Base-by-base conservation (phyloP, 2,888 invertebrate genomes). In the Ophion ventricosus region DNA sequence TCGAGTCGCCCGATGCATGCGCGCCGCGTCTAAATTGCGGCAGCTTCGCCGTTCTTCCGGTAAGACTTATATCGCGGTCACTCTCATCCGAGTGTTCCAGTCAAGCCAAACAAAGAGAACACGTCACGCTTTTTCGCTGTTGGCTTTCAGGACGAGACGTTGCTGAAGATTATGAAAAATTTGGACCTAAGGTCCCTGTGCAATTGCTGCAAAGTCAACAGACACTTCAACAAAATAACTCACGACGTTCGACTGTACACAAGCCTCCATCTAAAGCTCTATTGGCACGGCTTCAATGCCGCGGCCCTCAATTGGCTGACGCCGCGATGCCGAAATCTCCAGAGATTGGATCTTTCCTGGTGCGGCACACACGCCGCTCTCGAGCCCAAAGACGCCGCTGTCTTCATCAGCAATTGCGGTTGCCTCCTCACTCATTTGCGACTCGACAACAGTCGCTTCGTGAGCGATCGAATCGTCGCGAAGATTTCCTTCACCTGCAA, bases 261-360 rank as follows among this genome's bases (percentile, higher is more conserved):
- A 70, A 96, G 96, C 92, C 94, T 98, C 25, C 97, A 97, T 93
- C 94, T 98, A 8, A 96, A 97, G 93, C 96, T 96, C 0, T 97
- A 97, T 91, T 98, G 97, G 97, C 94, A 97, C 91, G 95, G 96
- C 90, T 94, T 97, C 8, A 94, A 96, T 87, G 94, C 95, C n/a
- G 94, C 94, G 91, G 95, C 95, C 17, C 90, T 96, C 49, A 93
- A 94, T 74, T 94, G 93, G 69, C 93, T 96, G 85, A 93, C 94
- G 0, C 91, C 93, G 84, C 95, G 96, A 80, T 96, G 97, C 90
- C 95, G 95, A 86, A 95, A 95, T 90, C 94, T 98, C 69, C 96
- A 96, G 90, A 96, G 96, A 91, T 92, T 98, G 49, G 98, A 98
- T 92, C 93, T 98, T 3, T 98, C 98, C 0, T 98, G 98, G 98